A percentile compares a stretch with the other conserved stretches of the same genome.
Evolutionary conservation across 2,797 vertebrate genomes (phyloP).

Genomic region (Paguma larvata): DNA sequence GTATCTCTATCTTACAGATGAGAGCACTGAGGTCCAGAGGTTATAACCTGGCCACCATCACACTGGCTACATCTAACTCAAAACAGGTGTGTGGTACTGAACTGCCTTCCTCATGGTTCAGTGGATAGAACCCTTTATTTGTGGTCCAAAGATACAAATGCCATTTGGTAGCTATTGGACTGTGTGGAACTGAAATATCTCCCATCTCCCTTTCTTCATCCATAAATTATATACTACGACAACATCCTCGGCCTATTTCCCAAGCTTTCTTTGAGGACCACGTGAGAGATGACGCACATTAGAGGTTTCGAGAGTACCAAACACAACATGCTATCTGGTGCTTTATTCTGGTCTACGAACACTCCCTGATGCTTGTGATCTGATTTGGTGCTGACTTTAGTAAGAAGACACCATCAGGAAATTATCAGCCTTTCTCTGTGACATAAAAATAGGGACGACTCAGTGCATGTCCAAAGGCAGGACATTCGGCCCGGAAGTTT

Average conservation of each 20-base stretch:
- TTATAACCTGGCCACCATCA: not conserved
- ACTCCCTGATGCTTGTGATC: not conserved
- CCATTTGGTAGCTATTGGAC: not conserved
- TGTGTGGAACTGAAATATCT: not conserved
- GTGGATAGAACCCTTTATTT: not conserved
- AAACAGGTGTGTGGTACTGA: too few relatives aligned
- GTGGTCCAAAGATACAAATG: not conserved
- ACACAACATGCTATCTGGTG: not conserved
- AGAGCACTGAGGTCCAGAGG: not conserved
- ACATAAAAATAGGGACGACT: not conserved
- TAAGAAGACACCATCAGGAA: not conserved
- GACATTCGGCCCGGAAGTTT: not conserved
- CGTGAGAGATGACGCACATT: not conserved
- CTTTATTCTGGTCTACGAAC: not conserved
- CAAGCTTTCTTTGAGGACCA: not conserved
- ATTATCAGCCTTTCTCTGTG: not conserved
- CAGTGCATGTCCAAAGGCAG: not conserved
- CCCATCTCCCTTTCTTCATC: not conserved
- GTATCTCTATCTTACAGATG: not conserved
- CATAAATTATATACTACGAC: too few relatives aligned
- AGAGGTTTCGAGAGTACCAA: not conserved
- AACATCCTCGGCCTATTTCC: not conserved
- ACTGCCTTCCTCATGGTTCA: not conserved
- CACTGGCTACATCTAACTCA: not conserved
- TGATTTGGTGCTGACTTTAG: not conserved